phyloP scores from a whole-genome alignment of 2,888 invertebrate genomes.

The Diadegma fenestrale region DNA sequence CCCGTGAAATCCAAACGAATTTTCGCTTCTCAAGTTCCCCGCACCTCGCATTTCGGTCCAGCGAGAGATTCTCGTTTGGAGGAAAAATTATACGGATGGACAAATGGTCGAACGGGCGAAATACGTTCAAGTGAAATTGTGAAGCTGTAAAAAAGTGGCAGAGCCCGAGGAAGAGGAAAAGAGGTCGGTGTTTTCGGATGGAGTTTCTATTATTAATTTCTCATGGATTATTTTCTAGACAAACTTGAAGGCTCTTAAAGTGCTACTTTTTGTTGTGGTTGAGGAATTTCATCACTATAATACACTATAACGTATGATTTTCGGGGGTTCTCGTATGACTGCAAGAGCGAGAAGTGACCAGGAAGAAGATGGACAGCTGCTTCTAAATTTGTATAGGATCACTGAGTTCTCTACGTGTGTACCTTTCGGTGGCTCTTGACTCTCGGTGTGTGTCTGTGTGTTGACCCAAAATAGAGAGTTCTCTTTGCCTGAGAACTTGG shows the following conservation, averaged over 20 bases:
- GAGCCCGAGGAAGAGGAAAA: constrained; percentile 10
- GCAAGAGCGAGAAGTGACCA: constrained; percentile 56
- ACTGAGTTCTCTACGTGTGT: constrained; percentile 58
- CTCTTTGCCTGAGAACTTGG: constrained; percentile 33
- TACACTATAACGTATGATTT: constrained; percentile 21
- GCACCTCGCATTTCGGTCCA: not conserved
- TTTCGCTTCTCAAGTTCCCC: not conserved
- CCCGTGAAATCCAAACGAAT: constrained; percentile 34
- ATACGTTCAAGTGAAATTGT: constrained; percentile 55
- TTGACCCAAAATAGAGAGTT: constrained; percentile 67
- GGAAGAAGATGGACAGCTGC: constrained; percentile 72
- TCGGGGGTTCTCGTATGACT: constrained; percentile 27
- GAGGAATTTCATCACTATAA: constrained; percentile 37
- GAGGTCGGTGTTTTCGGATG: constrained; percentile 54
- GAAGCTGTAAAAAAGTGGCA: constrained; percentile 48
- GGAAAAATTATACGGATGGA: constrained; percentile 5
- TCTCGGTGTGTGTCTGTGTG: constrained; percentile 57
- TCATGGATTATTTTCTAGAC: not conserved
- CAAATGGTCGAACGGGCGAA: constrained; percentile 28
- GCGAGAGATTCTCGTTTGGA: not conserved
- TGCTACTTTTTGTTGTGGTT: not conserved
- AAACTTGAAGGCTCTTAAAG: not conserved
- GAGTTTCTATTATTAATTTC: not conserved
- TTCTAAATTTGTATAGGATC: constrained; percentile 71
- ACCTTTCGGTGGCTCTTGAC: constrained; percentile 33